Evolutionary conservation across 2,888 invertebrate species (phyloP).

Genomic region (Tricholauxania praeusta): DNA sequence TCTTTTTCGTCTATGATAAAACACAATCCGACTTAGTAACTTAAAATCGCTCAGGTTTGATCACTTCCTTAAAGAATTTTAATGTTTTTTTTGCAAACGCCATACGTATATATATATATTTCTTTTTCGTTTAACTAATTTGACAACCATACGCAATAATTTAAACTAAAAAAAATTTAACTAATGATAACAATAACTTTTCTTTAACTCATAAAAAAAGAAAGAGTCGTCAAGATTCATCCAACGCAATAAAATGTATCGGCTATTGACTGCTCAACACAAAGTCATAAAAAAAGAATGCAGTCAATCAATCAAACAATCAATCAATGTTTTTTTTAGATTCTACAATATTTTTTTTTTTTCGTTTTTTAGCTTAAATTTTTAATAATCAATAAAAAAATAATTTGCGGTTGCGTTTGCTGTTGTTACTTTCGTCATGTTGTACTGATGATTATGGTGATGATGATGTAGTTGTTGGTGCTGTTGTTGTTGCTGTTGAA

Average conservation of each 20-base stretch:
- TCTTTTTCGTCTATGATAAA: no score
- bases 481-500: slow-evolving; percentile 50
- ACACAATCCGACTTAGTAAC: no score
- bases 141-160: neutral
- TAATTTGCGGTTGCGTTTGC: slow-evolving; percentile 28
- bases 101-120: neutral
- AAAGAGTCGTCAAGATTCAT: neutral
- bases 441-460: slow-evolving; percentile 7
- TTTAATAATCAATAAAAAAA: slow-evolving; percentile 34
- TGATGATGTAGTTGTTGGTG: slow-evolving; percentile 44
- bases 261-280: neutral
- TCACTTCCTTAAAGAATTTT: no score
- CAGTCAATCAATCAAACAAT: neutral
- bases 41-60: no score
- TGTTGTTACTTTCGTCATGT: slow-evolving; percentile 14
- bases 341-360: no score
- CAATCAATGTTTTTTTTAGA: no score
- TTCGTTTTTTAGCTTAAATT: neutral
- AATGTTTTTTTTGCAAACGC: no score
- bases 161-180: slow-evolving; percentile 2
- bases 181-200: slow-evolving; percentile 22
- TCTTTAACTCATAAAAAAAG: neutral
- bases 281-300: neutral
- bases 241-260: neutral
- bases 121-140: neutral